Evolutionary conservation across 2,113 vertebrate species (phyloP), one percentile per base, ranked within the genome.

Genomic region (Actenoides lindsayi): DNA sequence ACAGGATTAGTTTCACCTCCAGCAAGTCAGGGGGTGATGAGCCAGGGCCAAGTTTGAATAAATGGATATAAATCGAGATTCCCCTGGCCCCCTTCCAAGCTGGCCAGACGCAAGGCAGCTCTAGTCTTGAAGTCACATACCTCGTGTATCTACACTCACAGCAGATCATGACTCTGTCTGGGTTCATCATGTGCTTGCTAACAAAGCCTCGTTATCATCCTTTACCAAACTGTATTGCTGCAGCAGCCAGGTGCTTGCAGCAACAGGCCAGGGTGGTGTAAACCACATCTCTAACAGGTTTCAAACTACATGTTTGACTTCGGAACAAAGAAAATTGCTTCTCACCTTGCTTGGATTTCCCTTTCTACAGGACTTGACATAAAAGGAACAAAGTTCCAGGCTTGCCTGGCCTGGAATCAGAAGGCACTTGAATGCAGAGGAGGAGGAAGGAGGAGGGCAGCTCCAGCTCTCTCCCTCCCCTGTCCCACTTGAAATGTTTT

Each of bases 91-190:
- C 5, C 27, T 85, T 88, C 90, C 90, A 90, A 94, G 65, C 80
- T 94, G 90, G 83, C 95, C 87, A 91, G 95, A 93, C 90, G 83
- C 44, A 39, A 89, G 81, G 60, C 67, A 89, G 92, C 71, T 83
- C 89, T 77, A 31, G 31, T 85, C 81, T 35, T 75, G 89, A 77
- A 92, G 85, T 69, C 94, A 60, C 89, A 95, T 69, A 83, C 76
- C 65, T 74, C 3, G 1, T 48, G 89, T 57, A 86, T 86, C 89
- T 63, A 37, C 35, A 19, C 24, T 86, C 56, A 5, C 23, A 44
- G 70, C 12, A 4, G 84, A 68, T 31, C 18, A 1, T 64, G 80
- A 20, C 65, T 89, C 42, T 68, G 19, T 68, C 89, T 89, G 76
- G 39, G 60, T 82, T 74, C 84, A 24, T 31, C 6, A 1, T 18